Base-by-base conservation (phyloP, 2,113 vertebrate genomes). In the Hippopotamus amphibius region DNA sequence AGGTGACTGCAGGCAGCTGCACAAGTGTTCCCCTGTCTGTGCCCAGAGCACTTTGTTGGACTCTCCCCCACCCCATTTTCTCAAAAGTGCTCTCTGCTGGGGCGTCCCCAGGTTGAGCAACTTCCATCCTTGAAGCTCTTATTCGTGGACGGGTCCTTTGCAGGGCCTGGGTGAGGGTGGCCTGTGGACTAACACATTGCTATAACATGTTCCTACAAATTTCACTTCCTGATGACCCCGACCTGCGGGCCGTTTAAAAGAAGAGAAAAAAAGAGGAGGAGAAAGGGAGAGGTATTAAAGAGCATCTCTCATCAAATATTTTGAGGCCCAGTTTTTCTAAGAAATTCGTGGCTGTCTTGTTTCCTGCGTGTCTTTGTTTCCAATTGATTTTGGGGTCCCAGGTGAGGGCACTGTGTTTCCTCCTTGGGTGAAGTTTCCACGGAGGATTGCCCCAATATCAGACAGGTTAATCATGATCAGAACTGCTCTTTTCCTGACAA, bases 61-160 rank as follows among this genome's bases (percentile, higher is more conserved):
- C 33, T 65, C 24, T 3, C 8, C 50, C 33, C 14, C 0, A 0
- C 28, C 21, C 46, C 33, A 1, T 43, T 77, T 24, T 41, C 57
- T 26, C 46, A 17, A 9, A 28, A 43, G 22, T 3, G 11, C 85
- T 37, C 43, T n/a, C 11, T 24, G 77, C 37, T 28, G 3, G 1
- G 30, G 28, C 33, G 0, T 69, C 28, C n/a, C 19, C 57, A 22
- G 12, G 7, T 5, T 4, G 16, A 59, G 71, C 37, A 26, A 10
- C 10, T 50, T 26, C 2, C 43, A 16, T 14, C 53, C 53, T 19
- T 6, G 30, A 37, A 19, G 88, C 71, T 69, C 24, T 50, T 17
- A 5, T 10, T 72, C 13, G 11, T 7, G 15, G 83, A 57, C 74
- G 37, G 7, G 19, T 22, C 76, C 93, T 83, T 14, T 37, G 16